Conservation (phyloP, 2,113 vertebrate genomes). For the Cygnus buccinator region DNA sequence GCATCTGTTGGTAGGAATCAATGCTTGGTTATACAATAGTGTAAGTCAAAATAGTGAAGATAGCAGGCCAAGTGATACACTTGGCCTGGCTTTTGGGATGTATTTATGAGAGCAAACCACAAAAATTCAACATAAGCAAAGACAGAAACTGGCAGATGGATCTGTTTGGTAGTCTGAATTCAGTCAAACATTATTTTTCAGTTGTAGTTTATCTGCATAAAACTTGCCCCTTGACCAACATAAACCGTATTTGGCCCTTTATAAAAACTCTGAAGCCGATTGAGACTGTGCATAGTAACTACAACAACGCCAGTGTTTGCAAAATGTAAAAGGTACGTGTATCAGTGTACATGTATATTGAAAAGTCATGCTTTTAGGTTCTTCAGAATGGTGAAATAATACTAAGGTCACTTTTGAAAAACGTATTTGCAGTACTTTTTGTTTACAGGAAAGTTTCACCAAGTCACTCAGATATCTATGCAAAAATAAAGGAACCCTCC, state of each 20-base stretch:
- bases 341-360: constrained; percentile 59
- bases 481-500: constrained; percentile 81
- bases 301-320: constrained; percentile 74
- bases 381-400: constrained; percentile 80
- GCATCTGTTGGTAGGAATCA: constrained; percentile 79
- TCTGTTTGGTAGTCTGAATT: constrained; percentile 66
- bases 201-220: constrained; percentile 32
- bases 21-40: constrained; percentile 71
- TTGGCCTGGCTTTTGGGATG: constrained; percentile 65
- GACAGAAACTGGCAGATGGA: constrained; percentile 75
- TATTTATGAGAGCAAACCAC: constrained; percentile 68
- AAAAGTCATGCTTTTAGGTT: constrained; percentile 70
- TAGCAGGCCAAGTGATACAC: constrained; percentile 73
- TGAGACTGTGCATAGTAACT: constrained; percentile 77
- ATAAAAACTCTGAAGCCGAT: constrained; percentile 45
- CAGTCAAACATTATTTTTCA: constrained; percentile 50
- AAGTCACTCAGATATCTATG: constrained; percentile 65
- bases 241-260: constrained; percentile 65
- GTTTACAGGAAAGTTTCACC: constrained; percentile 76
- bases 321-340: constrained; percentile 70
- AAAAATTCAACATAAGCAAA: constrained; percentile 72
- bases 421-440: constrained; percentile 75
- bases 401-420: constrained; percentile 87
- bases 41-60: constrained; percentile 70
- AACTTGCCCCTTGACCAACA: constrained; percentile 43